A percentile compares a stretch with the other conserved stretches of the same genome.
phyloP scores from a whole-genome alignment of 2,797 vertebrate species.

The Tapirus indicus region DNA sequence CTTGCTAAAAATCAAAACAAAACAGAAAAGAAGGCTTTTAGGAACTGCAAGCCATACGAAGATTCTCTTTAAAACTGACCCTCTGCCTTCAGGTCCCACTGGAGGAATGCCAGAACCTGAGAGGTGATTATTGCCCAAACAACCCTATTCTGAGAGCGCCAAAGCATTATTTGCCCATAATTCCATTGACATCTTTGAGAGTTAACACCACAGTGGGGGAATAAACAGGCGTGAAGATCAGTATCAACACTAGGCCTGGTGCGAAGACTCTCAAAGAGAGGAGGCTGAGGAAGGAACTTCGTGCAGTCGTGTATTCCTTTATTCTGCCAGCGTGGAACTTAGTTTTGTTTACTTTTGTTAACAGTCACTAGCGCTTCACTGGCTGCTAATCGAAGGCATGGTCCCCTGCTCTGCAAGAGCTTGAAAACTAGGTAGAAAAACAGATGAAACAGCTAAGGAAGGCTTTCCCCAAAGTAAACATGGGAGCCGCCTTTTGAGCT shows the following conservation, averaged over 20 bases:
- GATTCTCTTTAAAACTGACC: constrained; percentile 8
- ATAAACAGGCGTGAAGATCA: neutral
- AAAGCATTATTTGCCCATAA: neutral
- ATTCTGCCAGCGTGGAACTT: neutral
- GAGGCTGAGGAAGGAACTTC: neutral
- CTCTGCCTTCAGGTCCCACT: neutral
- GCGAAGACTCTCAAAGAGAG: neutral
- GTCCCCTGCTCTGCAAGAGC: neutral
- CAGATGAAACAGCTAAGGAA: neutral
- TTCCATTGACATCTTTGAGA: neutral
- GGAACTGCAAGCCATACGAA: constrained; percentile 2
- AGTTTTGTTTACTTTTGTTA: neutral
- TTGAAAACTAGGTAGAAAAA: neutral
- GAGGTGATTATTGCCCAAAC: neutral
- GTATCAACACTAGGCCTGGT: neutral
- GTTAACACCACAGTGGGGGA: neutral
- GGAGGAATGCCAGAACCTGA: neutral
- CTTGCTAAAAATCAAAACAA: constrained; percentile 14
- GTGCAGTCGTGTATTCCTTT: neutral
- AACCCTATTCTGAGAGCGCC: neutral
- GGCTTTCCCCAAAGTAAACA: neutral
- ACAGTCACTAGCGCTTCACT: neutral
- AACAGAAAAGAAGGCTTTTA: neutral
- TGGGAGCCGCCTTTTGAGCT: neutral
- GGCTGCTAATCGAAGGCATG: neutral